Base-by-base conservation (phyloP, 2,888 invertebrate species). In the Mythimna pallens region DNA sequence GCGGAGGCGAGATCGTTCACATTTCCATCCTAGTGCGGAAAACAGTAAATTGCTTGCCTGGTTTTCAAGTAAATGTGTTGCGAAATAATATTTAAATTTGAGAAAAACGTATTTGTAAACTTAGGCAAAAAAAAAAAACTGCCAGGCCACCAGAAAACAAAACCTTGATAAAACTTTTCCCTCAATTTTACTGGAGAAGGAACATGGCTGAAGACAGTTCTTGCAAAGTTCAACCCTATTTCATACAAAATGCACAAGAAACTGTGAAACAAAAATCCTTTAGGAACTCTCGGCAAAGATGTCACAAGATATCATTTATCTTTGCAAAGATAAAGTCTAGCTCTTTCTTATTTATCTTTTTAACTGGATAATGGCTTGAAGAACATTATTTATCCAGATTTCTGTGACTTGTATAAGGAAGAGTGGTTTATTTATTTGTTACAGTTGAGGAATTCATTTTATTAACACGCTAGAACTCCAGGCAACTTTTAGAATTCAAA, bases 301-400 rank as follows among this genome's bases (percentile, higher is more conserved):
- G 73, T 80, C 82, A 65, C 64, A 34, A 78, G 78, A 73, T 61
- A 82, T 67, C 68, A 78, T 81, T 81, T 81, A 62, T 82, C 83
- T 79, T 71, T 52, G 30, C 55, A 52, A 68, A 82, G 70, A 71
- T 79, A 75, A 34, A 65, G 69, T 77, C 65, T 59, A 65, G 62
- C 54, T 63, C 25, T 50, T 30, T 14, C 72, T 63, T 65, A 58
- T 80, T 81, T 81, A 81, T 72, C 72, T 80, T 80, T 81, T 82
- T 59, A 68, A 72, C 82, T 63, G 54, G 61, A 30, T 63, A 76
- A 81, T 57, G 72, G 78, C 50, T 77, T 40, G 30, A 12, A 75
- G 36, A 25, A 77, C 72, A 59, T 68, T 67, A 67, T 65, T 81
- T 71, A 63, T 59, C 58, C 54, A 61, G 57, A 65, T 80, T 65